Base-by-base conservation (phyloP, 2,113 vertebrate species). In the Aspiorhynchus laticeps region DNA sequence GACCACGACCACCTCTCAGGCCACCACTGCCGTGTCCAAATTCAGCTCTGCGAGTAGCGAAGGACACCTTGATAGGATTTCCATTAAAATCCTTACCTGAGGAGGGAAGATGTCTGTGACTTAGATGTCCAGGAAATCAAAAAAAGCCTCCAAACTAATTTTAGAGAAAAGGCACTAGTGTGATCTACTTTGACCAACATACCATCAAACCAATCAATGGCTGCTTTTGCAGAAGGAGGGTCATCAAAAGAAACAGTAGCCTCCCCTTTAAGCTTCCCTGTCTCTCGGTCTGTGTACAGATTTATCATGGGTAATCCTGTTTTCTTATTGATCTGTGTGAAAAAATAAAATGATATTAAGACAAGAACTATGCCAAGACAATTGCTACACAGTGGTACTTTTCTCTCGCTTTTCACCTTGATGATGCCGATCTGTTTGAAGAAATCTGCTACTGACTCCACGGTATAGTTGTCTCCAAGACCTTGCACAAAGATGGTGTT, bases 401-500 rank as follows among this genome's bases (percentile, higher is more conserved):
- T 59, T 71, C 46, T 61, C n/a, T 33, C 1, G 5, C 10, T 51
- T 59, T 19, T 79, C 85, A 96, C 97, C 97, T 98, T 98, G 71
- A 98, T 98, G 86, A 98, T 97, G 43, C 97, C 97, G 7, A 98
- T 98, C 93, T 98, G 97, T 89, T 98, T 98, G 88, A 98, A 98
- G 87, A 96, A 97, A 38, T 98, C 97, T 2, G 97, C 96, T 63
- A 98, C 96, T 0, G 96, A 95, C 33, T 98, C 97, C 0, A 97
- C 96, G 1, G 96, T 97, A 85, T 97, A 97, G 83, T 95, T 95
- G 87, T 98, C 97, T 1, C 97, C 97, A 80, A 98, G 93, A 71
- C 97, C 97, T 93, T 98, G 97, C 21, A 98, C 97, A 43, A 98
- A 98, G 95, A 98, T 98, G 87, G 97, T 98, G 93, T 97, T 98